Evolutionary conservation across 2,113 vertebrate species (phyloP).

Genomic region (Neoarius graeffei): DNA sequence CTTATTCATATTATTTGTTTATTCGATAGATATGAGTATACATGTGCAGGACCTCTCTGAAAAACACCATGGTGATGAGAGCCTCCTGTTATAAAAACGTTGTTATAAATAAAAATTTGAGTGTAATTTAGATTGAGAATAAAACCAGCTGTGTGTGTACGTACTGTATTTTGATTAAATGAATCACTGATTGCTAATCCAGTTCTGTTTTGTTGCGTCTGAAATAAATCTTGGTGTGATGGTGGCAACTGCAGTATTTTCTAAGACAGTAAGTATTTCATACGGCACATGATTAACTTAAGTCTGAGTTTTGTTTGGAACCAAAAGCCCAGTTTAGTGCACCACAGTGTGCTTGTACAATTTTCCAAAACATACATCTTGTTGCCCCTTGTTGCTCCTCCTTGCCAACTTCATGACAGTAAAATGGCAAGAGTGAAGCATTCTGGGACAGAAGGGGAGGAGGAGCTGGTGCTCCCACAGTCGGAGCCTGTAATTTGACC

Average conservation of each 20-base stretch:
- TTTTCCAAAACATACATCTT: slow-evolving; percentile 49
- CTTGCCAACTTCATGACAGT: slow-evolving; percentile 71
- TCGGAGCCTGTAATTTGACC: slow-evolving; percentile 61
- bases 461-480: slow-evolving; percentile 55
- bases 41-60: too few species aligned
- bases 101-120: neutral
- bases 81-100: too few species aligned
- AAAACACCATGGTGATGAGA: too few species aligned
- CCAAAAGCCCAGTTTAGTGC: slow-evolving; percentile 4
- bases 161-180: neutral
- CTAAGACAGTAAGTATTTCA: neutral
- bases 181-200: neutral
- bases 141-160: neutral
- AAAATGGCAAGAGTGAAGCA: slow-evolving; percentile 60
- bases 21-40: too few species aligned
- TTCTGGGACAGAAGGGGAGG: slow-evolving; percentile 55
- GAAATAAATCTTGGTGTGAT: neutral
- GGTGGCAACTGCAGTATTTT: neutral
- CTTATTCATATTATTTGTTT: too few species aligned
- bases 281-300: neutral
- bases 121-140: neutral
- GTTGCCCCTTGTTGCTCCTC: slow-evolving; percentile 21
- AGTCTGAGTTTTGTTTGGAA: neutral
- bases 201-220: neutral
- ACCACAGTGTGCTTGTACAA: slow-evolving; percentile 23